A percentile compares a stretch with the other conserved stretches of the same genome.
These are phyloP conservation scores for Phaonia tiefii DNA, from an alignment of 2,888 invertebrate genomes.

Conservation along the genomic window DNA sequence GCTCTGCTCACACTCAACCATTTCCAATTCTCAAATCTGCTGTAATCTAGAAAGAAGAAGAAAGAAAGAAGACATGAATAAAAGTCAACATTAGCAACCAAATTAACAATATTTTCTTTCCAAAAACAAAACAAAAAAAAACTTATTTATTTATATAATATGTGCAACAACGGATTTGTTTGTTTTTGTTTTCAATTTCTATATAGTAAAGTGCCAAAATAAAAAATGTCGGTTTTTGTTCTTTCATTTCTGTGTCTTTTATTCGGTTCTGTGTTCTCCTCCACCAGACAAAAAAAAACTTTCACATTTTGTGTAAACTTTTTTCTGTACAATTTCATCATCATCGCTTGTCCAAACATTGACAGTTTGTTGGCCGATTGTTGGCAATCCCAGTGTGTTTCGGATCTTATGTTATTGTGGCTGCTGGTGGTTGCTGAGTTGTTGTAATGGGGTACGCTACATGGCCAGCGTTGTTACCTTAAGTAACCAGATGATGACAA, in stretches of 20 bases:
- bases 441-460: not conserved
- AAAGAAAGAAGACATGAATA: not conserved
- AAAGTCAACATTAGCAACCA: not conserved
- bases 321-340: slow-evolving; percentile 32
- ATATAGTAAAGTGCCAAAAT: slow-evolving; percentile 30
- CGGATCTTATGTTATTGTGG: slow-evolving; percentile 8
- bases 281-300: slow-evolving; percentile 45
- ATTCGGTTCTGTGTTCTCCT: not conserved
- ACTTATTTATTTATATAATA: not conserved
- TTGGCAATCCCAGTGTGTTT: not conserved
- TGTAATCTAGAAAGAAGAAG: slow-evolving; percentile 1
- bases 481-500: too few relatives aligned
- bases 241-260: not conserved
- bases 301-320: slow-evolving; percentile 58
- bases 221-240: not conserved
- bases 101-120: slow-evolving; percentile 34
- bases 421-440: not conserved
- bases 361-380: not conserved
- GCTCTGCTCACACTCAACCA: not conserved
- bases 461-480: too few relatives aligned
- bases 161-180: not conserved
- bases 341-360: slow-evolving; percentile 3
- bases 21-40: not conserved
- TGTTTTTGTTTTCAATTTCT: slow-evolving; percentile 26
- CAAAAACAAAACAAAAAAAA: slow-evolving; percentile 5